Conservation (phyloP, 2,888 invertebrate genomes). For the Drosophila aldrichi region DNA sequence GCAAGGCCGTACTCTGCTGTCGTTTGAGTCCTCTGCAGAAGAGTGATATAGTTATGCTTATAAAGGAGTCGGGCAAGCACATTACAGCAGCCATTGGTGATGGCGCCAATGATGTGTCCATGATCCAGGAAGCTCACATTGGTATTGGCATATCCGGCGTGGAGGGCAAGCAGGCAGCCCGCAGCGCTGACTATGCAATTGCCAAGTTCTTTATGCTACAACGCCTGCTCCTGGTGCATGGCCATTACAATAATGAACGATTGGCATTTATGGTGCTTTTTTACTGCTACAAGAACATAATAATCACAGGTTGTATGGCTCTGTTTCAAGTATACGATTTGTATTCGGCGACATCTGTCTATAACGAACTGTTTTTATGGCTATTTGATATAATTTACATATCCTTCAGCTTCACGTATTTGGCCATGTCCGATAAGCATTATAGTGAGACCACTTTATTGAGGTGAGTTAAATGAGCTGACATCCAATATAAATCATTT, state of each 20-base stretch:
- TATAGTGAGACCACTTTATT: constrained; percentile 86
- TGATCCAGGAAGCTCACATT: constrained; percentile 98
- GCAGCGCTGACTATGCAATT: constrained; percentile 93
- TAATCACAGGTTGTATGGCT: constrained; percentile 88
- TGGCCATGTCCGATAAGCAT: constrained; percentile 91
- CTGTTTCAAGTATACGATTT: constrained; percentile 86
- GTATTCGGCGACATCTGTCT: constrained; percentile 88
- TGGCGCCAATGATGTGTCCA: constrained; percentile 98
- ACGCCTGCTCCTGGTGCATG: constrained; percentile 91
- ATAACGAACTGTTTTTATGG: constrained; percentile 90
- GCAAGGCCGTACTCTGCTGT: constrained; percentile 94
- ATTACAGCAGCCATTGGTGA: constrained; percentile 97
- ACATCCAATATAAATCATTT: not conserved
- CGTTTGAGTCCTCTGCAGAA: constrained; percentile 95
- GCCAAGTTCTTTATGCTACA: constrained; percentile 92
- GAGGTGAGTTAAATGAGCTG: constrained; percentile 82
- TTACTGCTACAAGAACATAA: constrained; percentile 94
- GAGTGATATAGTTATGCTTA: constrained; percentile 93
- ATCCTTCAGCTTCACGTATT: constrained; percentile 89
- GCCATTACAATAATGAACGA: constrained; percentile 92
- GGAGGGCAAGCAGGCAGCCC: constrained; percentile 89
- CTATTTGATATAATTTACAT: constrained; percentile 91
- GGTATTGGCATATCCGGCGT: constrained; percentile 91
- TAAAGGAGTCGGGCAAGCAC: constrained; percentile 87
- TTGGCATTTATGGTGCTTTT: constrained; percentile 91